These are phyloP conservation scores for Beris morrisii DNA, from an alignment of 2,888 invertebrate species.

Conservation along the genomic window DNA sequence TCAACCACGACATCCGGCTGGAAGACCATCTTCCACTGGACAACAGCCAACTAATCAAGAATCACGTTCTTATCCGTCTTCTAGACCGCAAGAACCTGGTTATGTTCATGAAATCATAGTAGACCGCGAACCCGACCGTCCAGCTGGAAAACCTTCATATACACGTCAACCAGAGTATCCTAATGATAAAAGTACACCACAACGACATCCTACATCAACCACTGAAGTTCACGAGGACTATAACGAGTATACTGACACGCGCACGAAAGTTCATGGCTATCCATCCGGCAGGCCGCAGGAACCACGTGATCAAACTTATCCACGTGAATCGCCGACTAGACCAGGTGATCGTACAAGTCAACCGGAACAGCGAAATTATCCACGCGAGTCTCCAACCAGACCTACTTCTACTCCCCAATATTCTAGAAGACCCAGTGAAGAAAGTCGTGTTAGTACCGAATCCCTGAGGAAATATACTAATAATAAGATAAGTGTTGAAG, in stretches of 20 bases:
- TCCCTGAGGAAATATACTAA: constrained; percentile 56
- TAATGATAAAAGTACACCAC: constrained; percentile 9
- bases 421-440: constrained; percentile 27
- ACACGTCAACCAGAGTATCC: not conserved
- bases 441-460: constrained; percentile 43
- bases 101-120: no score
- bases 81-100: not conserved
- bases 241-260: constrained; percentile 26
- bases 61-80: not conserved
- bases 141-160: constrained; percentile 22
- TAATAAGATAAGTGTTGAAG: constrained; percentile 63
- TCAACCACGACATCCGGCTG: constrained; percentile 4
- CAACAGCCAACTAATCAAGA: not conserved
- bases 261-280: constrained; percentile 46
- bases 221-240: no score
- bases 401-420: constrained; percentile 39
- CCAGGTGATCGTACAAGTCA: constrained; percentile 31
- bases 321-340: no score
- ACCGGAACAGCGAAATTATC: constrained; percentile 42
- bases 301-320: constrained; percentile 36
- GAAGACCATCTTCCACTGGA: not conserved
- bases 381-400: constrained; percentile 30
- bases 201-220: not conserved
- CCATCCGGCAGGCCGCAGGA: constrained; percentile 48
- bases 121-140: not conserved